Evolutionary conservation across 2,888 invertebrate genomes (phyloP).

Genomic region (Rutpela maculata): DNA sequence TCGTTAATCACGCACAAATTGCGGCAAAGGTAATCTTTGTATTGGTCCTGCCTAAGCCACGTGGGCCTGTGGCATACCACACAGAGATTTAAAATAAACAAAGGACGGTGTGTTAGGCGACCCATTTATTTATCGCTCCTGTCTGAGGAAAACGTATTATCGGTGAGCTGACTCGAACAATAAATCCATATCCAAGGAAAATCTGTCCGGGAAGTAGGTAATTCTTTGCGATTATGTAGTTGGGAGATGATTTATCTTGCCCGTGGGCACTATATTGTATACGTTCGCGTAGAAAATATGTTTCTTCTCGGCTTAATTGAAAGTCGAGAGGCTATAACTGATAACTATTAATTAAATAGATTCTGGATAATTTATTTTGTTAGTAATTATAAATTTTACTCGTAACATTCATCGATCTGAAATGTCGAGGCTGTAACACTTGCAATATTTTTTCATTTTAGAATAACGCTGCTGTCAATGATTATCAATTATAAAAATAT

Average conservation of each 20-base stretch:
- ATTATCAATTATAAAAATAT: too few relatives aligned
- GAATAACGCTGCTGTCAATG: too few relatives aligned
- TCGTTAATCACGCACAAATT: not conserved
- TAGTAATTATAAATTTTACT: not conserved
- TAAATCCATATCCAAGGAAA: slow-evolving; percentile 4
- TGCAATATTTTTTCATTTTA: too few relatives aligned
- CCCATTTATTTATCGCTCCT: not conserved
- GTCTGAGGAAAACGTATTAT: slow-evolving; percentile 3
- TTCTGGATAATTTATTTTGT: not conserved
- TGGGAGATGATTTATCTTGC: not conserved
- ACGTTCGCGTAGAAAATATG: not conserved
- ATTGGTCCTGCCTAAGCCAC: not conserved
- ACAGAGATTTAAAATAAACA: not conserved
- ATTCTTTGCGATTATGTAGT: slow-evolving; percentile 2
- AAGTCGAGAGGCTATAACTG: not conserved
- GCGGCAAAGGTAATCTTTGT: not conserved
- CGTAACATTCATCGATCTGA: too few relatives aligned
- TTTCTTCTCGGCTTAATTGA: not conserved
- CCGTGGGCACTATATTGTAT: not conserved
- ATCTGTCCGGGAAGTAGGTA: not conserved
- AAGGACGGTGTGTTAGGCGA: not conserved
- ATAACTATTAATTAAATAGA: not conserved
- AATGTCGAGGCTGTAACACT: too few relatives aligned
- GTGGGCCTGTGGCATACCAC: not conserved
- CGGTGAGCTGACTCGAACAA: not conserved